Conservation (phyloP, 2,888 invertebrate genomes). For the Orchesella flavescens region DNA sequence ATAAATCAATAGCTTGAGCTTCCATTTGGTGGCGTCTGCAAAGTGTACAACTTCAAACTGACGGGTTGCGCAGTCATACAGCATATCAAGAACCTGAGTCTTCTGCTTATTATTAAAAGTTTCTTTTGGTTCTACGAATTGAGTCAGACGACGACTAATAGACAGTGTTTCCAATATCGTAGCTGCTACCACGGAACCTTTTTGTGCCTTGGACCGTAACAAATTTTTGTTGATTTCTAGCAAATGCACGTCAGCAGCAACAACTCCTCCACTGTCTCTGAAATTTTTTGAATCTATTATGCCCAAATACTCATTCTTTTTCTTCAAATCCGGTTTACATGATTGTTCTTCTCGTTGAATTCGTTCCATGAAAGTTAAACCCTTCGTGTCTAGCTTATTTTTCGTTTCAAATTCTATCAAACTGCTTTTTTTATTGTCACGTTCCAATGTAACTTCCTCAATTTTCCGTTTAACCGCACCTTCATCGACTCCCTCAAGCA, state of each 20-base stretch:
- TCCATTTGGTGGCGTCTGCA: neutral
- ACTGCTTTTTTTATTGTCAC: neutral
- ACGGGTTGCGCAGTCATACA: neutral
- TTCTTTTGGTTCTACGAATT: neutral
- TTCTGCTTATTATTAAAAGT: neutral
- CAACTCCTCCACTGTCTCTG: neutral
- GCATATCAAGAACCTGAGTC: neutral
- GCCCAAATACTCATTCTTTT: neutral
- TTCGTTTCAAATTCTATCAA: neutral
- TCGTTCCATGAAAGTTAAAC: conserved; percentile 14
- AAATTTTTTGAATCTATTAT: too few species aligned
- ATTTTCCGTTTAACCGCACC: neutral
- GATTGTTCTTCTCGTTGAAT: neutral
- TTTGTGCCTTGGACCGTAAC: neutral
- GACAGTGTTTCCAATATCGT: neutral
- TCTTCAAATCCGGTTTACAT: neutral
- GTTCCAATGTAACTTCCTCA: neutral
- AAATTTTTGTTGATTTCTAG: too few species aligned
- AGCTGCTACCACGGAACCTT: neutral
- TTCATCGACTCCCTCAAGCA: neutral
- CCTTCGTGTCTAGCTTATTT: neutral
- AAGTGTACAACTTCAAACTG: too few species aligned
- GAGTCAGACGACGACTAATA: neutral
- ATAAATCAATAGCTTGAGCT: neutral
- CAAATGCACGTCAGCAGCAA: too few species aligned